Evolutionary conservation across 2,797 vertebrate species (phyloP).

Genomic region (Odontamblyopus rebecca): DNA sequence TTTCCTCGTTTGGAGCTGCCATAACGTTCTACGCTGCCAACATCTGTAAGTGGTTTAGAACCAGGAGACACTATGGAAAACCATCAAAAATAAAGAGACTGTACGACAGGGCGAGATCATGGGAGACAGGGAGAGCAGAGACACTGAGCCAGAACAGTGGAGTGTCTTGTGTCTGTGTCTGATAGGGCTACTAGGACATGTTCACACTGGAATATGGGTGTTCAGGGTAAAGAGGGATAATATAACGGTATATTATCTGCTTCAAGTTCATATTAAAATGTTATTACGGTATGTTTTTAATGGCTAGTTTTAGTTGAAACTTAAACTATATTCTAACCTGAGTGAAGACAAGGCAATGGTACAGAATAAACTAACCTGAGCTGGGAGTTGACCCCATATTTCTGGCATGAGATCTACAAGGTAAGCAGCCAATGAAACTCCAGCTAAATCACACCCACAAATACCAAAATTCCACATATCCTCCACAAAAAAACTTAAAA

Average conservation of each 20-base stretch:
- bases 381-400: background rate
- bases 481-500: background rate
- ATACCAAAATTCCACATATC: background rate
- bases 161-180: background rate
- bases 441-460: background rate
- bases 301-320: background rate
- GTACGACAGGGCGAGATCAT: constrained; percentile 40
- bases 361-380: background rate
- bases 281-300: too few relatives aligned
- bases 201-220: constrained; percentile 3
- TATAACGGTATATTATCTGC: background rate
- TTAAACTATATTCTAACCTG: background rate
- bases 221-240: background rate
- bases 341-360: background rate
- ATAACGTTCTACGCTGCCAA: constrained; percentile 74
- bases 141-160: constrained; percentile 21
- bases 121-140: constrained; percentile 51
- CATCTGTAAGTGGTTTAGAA: constrained; percentile 81
- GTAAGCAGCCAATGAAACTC: background rate
- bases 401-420: background rate
- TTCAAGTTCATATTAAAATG: background rate
- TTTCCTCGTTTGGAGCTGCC: constrained; percentile 78
- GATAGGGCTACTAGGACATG: background rate
- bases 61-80: constrained; percentile 75
- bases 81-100: constrained; percentile 60